Base-by-base conservation (phyloP, 2,113 vertebrate species). In the Vicugna pacos region DNA sequence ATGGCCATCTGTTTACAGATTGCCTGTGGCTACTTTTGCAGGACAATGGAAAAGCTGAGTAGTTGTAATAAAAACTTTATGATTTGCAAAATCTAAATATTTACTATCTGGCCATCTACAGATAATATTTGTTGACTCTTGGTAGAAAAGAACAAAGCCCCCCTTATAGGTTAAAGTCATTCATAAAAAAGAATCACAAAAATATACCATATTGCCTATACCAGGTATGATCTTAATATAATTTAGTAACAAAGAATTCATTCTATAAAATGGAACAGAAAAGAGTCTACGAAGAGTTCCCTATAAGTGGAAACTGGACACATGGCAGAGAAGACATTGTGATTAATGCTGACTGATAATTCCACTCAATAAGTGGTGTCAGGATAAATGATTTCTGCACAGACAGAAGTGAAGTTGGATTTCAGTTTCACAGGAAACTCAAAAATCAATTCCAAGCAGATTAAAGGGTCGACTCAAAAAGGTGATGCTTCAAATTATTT, bases 281-380 rank as follows among this genome's bases (percentile, higher is more conserved):
- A 58, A 30, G 2, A 50, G 42, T 69, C 8, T 0, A 13, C 73
- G 80, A 5, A 19, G 5, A 69, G 32, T 35, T 48, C 8, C 6
- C 2, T 16, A 26, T 1, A 17, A 8, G 5, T 0, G 17, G 32
- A 60, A 24, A 58, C 12, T 1, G 38, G 52, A 30, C 0, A 8
- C 1, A 0, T 48, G 48, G 6, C 46, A n/a, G 46, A 64, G 13
- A 28, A 7, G 35, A 6, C n/a, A 19, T 17, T 13, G 26, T n/a
- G 56, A 38, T 32, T 56, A 14, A 14, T 17, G 8, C 11, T 50
- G 35, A 22, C 30, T 30, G 12, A 35, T 16, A 35, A 35, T 8
- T 48, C 50, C 6, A 20, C 30, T 56, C 38, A 58, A 5, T 30
- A 22, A 30, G 5, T 32, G 30, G 8, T 38, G 12, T 50, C 24